A percentile compares a stretch with the other conserved stretches of the same genome.
phyloP scores from a whole-genome alignment of 2,888 invertebrate genomes.

The Synanthedon myopaeformis region DNA sequence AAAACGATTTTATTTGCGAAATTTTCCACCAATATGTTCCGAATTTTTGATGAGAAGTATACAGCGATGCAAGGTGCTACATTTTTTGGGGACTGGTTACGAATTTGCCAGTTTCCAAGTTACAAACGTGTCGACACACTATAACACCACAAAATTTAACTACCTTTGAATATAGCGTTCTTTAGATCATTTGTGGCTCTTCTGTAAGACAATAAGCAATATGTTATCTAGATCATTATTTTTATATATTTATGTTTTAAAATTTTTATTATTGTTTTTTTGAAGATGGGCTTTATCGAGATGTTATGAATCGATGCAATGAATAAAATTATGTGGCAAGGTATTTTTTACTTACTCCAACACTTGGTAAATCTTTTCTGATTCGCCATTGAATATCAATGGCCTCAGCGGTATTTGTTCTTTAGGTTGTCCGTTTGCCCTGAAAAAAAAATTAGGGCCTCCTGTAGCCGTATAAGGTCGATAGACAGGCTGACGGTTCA shows the following conservation, averaged over 20 bases:
- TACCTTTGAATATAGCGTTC: conserved; percentile 66
- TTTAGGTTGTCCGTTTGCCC: conserved; percentile 62
- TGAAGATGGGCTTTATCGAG: neutral
- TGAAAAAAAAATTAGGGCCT: conserved; percentile 13
- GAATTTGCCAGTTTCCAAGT: neutral
- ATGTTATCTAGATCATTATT: conserved; percentile 4
- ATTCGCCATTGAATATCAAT: conserved; percentile 76
- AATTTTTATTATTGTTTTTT: neutral
- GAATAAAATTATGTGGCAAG: neutral
- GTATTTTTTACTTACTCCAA: conserved; percentile 74
- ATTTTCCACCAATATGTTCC: too few relatives aligned
- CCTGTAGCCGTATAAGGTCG: too few relatives aligned
- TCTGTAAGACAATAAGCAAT: conserved; percentile 57
- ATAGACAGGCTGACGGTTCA: too few relatives aligned
- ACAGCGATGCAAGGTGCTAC: too few relatives aligned
- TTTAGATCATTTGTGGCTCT: conserved; percentile 67
- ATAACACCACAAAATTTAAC: conserved; percentile 41
- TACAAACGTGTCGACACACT: neutral
- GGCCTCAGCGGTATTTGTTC: conserved; percentile 86
- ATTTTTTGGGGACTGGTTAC: neutral
- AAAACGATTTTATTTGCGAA: too few relatives aligned
- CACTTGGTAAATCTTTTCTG: conserved; percentile 76
- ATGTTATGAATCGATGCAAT: neutral
- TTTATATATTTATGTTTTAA: neutral
- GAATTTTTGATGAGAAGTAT: too few relatives aligned